These are phyloP conservation scores for Dermatemys mawii DNA, from an alignment of 2,113 vertebrate species.

Conservation along the genomic window DNA sequence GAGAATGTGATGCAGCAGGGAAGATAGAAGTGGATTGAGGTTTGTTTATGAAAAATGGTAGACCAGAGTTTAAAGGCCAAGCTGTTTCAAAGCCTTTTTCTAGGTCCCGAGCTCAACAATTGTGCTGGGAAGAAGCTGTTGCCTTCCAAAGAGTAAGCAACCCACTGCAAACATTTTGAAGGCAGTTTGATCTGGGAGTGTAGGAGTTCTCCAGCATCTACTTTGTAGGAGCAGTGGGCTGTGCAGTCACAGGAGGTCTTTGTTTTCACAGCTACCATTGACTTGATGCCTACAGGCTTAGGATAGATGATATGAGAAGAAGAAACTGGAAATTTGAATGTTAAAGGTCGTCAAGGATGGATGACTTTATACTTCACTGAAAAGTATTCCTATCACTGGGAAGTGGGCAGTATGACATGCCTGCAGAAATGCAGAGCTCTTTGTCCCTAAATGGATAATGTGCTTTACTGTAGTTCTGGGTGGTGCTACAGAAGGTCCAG, in stretches of 20 bases:
- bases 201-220: neutral
- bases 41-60: neutral
- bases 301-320: neutral
- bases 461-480: too few relatives aligned
- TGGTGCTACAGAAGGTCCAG: too few relatives aligned
- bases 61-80: neutral
- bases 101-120: neutral
- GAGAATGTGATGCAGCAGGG: neutral
- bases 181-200: neutral
- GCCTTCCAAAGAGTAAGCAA: neutral
- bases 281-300: neutral
- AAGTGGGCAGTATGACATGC: neutral
- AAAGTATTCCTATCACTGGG: neutral
- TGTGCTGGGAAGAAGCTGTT: neutral
- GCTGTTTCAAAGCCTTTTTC: neutral
- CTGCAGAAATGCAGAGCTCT: neutral
- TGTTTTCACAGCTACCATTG: neutral
- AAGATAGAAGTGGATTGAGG: neutral
- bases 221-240: too few relatives aligned
- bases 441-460: too few relatives aligned
- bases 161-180: neutral
- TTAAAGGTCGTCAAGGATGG: too few relatives aligned
- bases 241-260: too few relatives aligned
- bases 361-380: accelerated
- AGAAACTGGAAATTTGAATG: neutral